Evolutionary conservation across 1,140 invertebrate species (phyloP), one percentile per base, ranked within the genome.

Genomic region (Saccostrea echinata): DNA sequence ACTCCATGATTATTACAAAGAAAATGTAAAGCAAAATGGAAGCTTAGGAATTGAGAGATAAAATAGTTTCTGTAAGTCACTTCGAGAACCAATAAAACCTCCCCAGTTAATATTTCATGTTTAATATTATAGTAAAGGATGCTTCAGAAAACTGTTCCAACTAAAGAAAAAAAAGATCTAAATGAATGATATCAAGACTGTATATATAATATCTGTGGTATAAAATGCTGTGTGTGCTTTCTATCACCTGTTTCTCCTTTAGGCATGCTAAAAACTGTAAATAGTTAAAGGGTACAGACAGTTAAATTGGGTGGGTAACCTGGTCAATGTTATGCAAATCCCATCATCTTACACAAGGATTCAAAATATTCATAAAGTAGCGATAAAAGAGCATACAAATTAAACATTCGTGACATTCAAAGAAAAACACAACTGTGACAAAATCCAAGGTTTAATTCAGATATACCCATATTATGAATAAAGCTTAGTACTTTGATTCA

Each of bases 181-280:
- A n/a, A n/a, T n/a, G n/a, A n/a, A 61, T 61, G 55, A 61, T 61
- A 61, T 61, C 55, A 61, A 61, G 55, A 61, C 18, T 61, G 55
- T n/a, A 21, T 18, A 61, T 61, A 21, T 6, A 61, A 16, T 61
- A 61, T 43, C 43, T 43, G 43, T 43, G 43, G 18, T 21, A 18
- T 61, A 61, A 61, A 61, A 61, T 61, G n/a, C 6, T 18, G 3
- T 21, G 3, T 82, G 51, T 83, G 51, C 51, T 51, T 12, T 52
- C 16, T n/a, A 24, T 83, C n/a, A 88, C 87, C 87, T 88, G 87
- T 88, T 61, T 88, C 84, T 21, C 85, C 76, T 82, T 88, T 88
- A 30, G 84, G 53, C 76, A 88, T 86, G 64, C 88, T 86, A 84
- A 89, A 86, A 51, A 86, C 88, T 86, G 88, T 21, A 88, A 88